Evolutionary conservation across 2,797 vertebrate genomes (phyloP).

Genomic region (Pangasius macronema): DNA sequence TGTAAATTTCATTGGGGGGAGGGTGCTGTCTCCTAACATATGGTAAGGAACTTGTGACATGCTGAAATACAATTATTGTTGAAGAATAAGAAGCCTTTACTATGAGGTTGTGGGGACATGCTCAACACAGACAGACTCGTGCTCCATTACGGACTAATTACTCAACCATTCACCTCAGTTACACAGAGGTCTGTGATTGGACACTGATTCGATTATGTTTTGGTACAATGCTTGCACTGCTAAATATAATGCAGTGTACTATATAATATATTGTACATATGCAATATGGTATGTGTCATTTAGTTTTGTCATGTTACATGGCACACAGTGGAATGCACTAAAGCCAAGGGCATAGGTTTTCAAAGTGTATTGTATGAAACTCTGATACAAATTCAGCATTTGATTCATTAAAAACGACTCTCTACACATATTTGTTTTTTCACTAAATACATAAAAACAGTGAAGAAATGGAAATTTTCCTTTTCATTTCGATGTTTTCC

Average conservation of each 20-base stretch:
- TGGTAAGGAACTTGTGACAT: neutral
- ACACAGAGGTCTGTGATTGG: neutral
- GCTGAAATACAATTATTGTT: neutral
- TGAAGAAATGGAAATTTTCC: neutral
- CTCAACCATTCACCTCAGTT: neutral
- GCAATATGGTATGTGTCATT: neutral
- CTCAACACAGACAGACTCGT: neutral
- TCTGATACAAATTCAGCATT: neutral
- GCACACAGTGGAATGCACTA: neutral
- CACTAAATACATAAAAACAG: neutral
- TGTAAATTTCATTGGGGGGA: neutral
- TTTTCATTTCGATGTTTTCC: neutral
- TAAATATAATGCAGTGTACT: neutral
- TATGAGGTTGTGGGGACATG: neutral
- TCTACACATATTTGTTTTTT: neutral
- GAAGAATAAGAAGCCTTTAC: neutral
- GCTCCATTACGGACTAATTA: constrained; percentile 31
- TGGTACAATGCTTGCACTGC: neutral
- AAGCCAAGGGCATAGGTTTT: neutral
- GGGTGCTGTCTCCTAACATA: neutral
- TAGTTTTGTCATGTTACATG: neutral
- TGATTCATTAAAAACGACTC: neutral
- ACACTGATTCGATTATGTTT: neutral
- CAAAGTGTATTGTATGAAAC: neutral
- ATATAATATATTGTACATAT: neutral